A percentile compares a stretch with the other conserved stretches of the same genome.
These are phyloP conservation scores for Gambusia affinis DNA, from an alignment of 2,113 vertebrate genomes.

Conservation along the genomic window DNA sequence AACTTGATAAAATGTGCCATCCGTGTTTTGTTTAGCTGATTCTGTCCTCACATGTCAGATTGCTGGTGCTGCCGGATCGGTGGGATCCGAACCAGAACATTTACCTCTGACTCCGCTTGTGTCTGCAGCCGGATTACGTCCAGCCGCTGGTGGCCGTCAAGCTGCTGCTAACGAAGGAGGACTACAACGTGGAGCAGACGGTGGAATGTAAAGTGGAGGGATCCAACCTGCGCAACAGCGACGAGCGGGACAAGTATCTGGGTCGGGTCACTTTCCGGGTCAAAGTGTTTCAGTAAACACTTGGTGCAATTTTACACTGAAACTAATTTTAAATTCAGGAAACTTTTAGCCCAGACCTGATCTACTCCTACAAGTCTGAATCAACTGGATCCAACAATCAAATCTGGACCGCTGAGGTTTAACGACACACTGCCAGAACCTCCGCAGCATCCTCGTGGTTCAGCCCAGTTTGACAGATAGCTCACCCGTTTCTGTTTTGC, in stretches of 20 bases:
- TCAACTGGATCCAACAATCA: conserved; percentile 1
- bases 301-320: not conserved
- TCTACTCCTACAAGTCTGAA: conserved; percentile 19
- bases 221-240: conserved; percentile 84
- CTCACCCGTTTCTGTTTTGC: conserved; percentile 4
- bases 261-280: conserved; percentile 91
- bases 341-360: conserved; percentile 31
- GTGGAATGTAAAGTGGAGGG: conserved; percentile 90
- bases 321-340: not conserved
- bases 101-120: conserved; percentile 13
- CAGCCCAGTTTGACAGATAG: not conserved
- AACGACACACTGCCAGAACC: conserved; percentile 7
- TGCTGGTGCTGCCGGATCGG: not conserved
- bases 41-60: not conserved
- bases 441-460: not conserved
- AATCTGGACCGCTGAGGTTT: conserved; percentile 2
- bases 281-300: conserved; percentile 79
- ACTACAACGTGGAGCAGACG: conserved; percentile 77
- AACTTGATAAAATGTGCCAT: no score
- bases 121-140: conserved; percentile 75
- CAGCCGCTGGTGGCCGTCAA: conserved; percentile 93
- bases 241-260: conserved; percentile 92
- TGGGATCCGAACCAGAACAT: not conserved
- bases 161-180: conserved; percentile 74
- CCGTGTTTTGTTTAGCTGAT: no score